Evolutionary conservation across 1,140 invertebrate species (phyloP).

Genomic region (Bombyx mori): DNA sequence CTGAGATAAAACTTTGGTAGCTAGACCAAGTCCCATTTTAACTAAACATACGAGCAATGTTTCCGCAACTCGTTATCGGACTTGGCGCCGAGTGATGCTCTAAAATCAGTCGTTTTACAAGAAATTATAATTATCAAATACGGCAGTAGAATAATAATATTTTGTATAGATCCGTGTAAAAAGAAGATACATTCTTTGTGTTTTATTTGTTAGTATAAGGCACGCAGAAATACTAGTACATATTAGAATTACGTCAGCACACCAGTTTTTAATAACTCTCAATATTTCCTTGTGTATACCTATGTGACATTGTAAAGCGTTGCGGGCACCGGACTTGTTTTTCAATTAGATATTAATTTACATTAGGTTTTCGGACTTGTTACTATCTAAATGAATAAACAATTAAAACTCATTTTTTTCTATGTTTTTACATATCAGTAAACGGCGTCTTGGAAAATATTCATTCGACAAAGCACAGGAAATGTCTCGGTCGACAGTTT

Average conservation of each 20-base stretch:
- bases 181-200: conserved; percentile 1
- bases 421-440: too few relatives aligned
- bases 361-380: conserved; percentile 10
- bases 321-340: conserved; percentile 21
- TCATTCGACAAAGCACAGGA: conserved; percentile 47
- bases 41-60: conserved; percentile 36
- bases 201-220: conserved; percentile 27
- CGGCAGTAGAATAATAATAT: conserved; percentile 11
- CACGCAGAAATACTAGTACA: conserved; percentile 57
- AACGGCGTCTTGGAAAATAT: too few relatives aligned
- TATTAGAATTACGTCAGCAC: conserved; percentile 58
- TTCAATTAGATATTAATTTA: conserved; percentile 7
- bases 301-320: conserved; percentile 26
- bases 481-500: conserved; percentile 51
- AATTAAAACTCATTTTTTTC: too few relatives aligned
- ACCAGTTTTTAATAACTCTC: conserved; percentile 61
- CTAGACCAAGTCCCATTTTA: conserved; percentile 59
- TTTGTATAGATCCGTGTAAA: not conserved
- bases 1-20: conserved; percentile 65
- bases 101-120: conserved; percentile 12
- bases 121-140: conserved; percentile 6
- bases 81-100: conserved; percentile 17
- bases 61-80: conserved; percentile 45
- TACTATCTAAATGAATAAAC: not conserved
- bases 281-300: conserved; percentile 49